Conservation (phyloP, 2,797 vertebrate species). For the Schizopygopsis pylzovi region DNA sequence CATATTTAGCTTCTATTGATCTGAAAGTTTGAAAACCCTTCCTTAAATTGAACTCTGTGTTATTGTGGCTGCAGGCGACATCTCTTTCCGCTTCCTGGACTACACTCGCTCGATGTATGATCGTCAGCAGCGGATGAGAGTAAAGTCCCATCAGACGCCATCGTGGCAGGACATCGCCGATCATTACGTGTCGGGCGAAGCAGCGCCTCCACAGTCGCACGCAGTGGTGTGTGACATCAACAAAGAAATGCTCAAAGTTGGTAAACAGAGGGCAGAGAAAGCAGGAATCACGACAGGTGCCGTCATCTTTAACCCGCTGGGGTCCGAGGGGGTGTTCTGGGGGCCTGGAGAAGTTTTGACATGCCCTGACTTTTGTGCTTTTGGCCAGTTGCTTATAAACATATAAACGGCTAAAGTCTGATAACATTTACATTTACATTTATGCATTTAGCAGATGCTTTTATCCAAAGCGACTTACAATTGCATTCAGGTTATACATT, state of each 20-base stretch:
- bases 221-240: constrained; percentile 96
- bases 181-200: constrained; percentile 71
- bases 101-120: constrained; percentile 80
- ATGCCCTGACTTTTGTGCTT: no score
- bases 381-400: no score
- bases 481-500: no score
- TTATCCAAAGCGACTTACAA: no score
- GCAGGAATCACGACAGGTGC: constrained; percentile 82
- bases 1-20: background rate
- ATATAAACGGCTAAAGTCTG: no score
- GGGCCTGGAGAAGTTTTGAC: no score
- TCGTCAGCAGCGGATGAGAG: constrained; percentile 68
- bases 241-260: constrained; percentile 94
- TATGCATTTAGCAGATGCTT: no score
- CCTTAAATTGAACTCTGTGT: background rate
- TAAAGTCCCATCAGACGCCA: constrained; percentile 78
- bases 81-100: constrained; percentile 92
- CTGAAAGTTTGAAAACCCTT: background rate
- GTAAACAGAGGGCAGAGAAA: constrained; percentile 81
- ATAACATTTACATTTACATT: no score
- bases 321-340: no score
- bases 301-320: background rate
- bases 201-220: constrained; percentile 71
- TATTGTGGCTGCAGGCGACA: constrained; percentile 82
- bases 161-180: constrained; percentile 87